These are phyloP conservation scores for Notamacropus eugenii DNA, from an alignment of 2,797 vertebrate species.

Conservation along the genomic window DNA sequence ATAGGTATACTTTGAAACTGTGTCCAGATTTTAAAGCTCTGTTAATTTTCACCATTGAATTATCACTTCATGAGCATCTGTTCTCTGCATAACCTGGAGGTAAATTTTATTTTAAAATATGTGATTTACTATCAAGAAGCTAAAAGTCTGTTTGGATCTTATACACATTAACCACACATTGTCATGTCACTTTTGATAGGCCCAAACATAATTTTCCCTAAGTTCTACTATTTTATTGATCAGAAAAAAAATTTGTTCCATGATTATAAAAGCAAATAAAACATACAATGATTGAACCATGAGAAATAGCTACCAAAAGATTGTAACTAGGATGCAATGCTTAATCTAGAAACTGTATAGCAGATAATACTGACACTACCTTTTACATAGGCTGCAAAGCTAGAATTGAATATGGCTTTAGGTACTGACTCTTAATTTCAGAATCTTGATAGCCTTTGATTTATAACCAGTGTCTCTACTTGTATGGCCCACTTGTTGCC, in stretches of 20 bases:
- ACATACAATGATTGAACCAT: neutral
- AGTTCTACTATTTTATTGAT: slow-evolving; percentile 3
- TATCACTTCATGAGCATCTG: neutral
- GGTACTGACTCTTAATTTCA: neutral
- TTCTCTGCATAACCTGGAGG: neutral
- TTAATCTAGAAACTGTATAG: neutral
- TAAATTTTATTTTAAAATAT: neutral
- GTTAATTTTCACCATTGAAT: neutral
- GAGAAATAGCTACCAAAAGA: neutral
- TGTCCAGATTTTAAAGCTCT: neutral
- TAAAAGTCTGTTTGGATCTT: slow-evolving; percentile 9
- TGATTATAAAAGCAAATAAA: neutral
- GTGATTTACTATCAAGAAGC: neutral
- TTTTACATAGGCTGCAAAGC: slow-evolving; percentile 27
- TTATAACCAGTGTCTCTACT: slow-evolving; percentile 15
- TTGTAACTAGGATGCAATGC: neutral
- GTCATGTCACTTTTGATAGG: neutral
- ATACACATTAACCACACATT: neutral
- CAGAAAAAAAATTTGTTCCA: neutral
- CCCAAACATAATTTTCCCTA: neutral
- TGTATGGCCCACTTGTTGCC: neutral
- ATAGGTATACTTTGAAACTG: neutral
- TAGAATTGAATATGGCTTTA: slow-evolving; percentile 16
- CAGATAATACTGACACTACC: neutral
- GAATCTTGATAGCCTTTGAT: slow-evolving; percentile 12